phyloP scores from a whole-genome alignment of 2,888 invertebrate genomes.

The Drosophila bunnanda region DNA sequence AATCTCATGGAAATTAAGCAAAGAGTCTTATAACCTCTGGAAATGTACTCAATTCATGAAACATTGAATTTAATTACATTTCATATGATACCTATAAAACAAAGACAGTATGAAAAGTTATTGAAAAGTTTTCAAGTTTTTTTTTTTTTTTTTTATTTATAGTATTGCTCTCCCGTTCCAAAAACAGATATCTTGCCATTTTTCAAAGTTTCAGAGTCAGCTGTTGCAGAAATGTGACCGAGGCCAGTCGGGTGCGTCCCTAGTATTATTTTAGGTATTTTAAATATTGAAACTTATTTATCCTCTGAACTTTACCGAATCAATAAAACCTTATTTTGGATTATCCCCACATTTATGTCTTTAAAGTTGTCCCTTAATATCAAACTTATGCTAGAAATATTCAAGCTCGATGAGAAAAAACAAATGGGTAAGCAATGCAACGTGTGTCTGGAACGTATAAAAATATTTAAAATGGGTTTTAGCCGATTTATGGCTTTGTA shows the following conservation, averaged over 20 bases:
- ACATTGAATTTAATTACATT: slow-evolving; percentile 5
- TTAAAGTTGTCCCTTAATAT: not conserved
- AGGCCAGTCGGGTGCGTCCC: no score
- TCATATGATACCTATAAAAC: not conserved
- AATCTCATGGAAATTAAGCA: not conserved
- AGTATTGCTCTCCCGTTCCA: no score
- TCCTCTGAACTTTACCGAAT: no score
- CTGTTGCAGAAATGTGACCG: no score
- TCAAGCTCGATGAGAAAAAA: not conserved
- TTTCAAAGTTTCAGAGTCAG: no score
- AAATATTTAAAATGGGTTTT: slow-evolving; percentile 69
- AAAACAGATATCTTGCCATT: no score
- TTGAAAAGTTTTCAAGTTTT: no score
- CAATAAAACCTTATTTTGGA: no score
- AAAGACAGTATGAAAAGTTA: not conserved
- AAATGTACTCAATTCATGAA: not conserved
- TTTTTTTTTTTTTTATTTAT: no score
- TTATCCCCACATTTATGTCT: not conserved
- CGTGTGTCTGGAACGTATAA: slow-evolving; percentile 46
- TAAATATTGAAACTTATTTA: no score
- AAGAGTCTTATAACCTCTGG: not conserved
- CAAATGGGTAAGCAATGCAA: slow-evolving; percentile 7
- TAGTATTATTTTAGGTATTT: no score
- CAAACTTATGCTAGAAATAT: not conserved
- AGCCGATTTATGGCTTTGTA: slow-evolving; percentile 61